phyloP scores from a whole-genome alignment of 2,113 vertebrate genomes.

The Ictidomys tridecemlineatus region DNA sequence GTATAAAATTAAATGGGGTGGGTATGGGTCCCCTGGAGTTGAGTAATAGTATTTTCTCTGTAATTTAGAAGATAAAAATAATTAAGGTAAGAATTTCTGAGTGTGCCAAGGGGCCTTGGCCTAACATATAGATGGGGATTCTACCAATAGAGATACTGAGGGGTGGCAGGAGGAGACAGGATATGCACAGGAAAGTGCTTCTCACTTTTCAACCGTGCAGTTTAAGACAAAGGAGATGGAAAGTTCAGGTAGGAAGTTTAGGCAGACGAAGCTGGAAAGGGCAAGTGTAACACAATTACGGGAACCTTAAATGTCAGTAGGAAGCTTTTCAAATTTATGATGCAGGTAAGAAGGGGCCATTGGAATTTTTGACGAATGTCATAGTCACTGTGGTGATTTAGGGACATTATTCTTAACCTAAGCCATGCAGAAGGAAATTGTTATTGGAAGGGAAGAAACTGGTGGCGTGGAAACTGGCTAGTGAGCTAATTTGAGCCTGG shows the following conservation, averaged over 20 bases:
- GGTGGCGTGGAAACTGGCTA: neutral
- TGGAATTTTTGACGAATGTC: neutral
- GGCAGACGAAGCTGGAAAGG: neutral
- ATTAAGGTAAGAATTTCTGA: neutral
- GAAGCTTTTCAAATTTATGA: neutral
- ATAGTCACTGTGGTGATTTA: neutral
- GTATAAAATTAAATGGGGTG: neutral
- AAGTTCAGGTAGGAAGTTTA: neutral
- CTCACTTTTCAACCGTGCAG: too few species aligned
- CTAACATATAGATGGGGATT: neutral
- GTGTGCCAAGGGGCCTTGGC: neutral
- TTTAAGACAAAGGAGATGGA: neutral
- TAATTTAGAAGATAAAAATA: slow-evolving; percentile 39
- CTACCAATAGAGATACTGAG: too few species aligned
- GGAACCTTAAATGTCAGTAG: neutral
- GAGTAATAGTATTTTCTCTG: neutral
- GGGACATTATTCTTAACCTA: neutral
- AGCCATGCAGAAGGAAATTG: neutral
- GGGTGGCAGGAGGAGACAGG: fast-evolving
- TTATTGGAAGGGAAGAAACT: neutral
- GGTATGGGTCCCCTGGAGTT: neutral
- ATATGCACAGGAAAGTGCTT: neutral
- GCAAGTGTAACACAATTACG: neutral
- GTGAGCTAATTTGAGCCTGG: too few species aligned
- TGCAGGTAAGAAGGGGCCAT: too few species aligned